Base-by-base conservation (phyloP, 2,888 invertebrate species). In the Idaea aversata region DNA sequence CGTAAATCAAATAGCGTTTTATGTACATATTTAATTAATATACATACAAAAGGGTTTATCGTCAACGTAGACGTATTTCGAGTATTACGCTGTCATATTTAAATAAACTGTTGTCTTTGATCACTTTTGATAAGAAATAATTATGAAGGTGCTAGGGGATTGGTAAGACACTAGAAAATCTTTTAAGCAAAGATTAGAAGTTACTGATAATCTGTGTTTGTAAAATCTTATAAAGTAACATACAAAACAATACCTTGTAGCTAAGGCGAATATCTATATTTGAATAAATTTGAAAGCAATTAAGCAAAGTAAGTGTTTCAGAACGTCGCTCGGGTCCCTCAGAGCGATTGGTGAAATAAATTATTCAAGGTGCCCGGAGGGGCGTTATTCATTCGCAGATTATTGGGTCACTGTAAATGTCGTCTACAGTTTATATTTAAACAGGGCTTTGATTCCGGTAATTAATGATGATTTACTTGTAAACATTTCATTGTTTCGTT, bases 271-370 rank as follows among this genome's bases (percentile, higher is more conserved):
- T 47, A 13, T 47, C 47, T 47, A 47, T 63, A 59, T 65, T 61
- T 25, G n/a, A 66, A 66, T 64, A 35, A 62, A 34, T 66, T 65
- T 5, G 57, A 58, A 63, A 63, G 62, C 69, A 67, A 69, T 69
- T 65, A 69, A 57, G 47, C 61, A 47, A 65, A 63, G 65, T 65
- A 67, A 68, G 65, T 70, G 64, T 67, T 67, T 59, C 60, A 15
- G 58, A 65, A 65, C 67, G 67, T 62, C 68, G 61, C 58, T 73
- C 74, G 72, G 74, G 72, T 78, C 78, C 81, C 84, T 80, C 82
- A 79, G 81, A 77, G 72, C 73, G 79, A 85, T 83, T 84, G 83
- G 72, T 69, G 71, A 71, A 70, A 82, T 86, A 80, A 82, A 85
- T 84, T 82, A 86, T 85, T 84, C 81, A 81, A 73, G 65, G 65